Evolutionary conservation across 64 coral and sea anemone genomes (phyloP).

Genomic region (Montipora capricornis): DNA sequence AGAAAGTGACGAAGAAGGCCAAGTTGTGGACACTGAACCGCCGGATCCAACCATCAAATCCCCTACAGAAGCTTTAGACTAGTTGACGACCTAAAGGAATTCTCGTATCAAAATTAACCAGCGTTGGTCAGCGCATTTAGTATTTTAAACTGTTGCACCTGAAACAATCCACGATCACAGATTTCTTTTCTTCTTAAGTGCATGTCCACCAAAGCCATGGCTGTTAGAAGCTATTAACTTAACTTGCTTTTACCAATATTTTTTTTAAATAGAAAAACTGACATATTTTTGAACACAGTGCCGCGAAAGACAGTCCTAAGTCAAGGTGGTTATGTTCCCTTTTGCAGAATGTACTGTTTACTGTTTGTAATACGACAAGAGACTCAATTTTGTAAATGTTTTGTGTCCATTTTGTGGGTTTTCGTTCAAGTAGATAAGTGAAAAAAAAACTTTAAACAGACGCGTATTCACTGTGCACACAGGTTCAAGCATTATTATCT

Average conservation of each 20-base stretch:
- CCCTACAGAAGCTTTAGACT: constrained; percentile 23
- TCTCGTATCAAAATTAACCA: constrained; percentile 16
- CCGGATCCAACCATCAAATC: not conserved
- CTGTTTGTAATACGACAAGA: constrained; percentile 22
- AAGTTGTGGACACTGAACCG: constrained; percentile 29
- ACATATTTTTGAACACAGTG: not conserved
- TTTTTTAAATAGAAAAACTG: not conserved
- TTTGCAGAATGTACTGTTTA: constrained; percentile 10
- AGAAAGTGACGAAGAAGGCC: constrained; percentile 29
- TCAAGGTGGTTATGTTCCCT: not conserved
- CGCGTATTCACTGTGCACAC: constrained; percentile 40
- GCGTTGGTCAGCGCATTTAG: constrained; percentile 24
- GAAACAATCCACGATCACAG: constrained; percentile 38
- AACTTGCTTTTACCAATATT: not conserved
- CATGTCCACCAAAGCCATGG: not conserved
- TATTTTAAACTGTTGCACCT: constrained; percentile 31
- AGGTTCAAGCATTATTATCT: constrained; percentile 55
- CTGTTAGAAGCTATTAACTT: not conserved
- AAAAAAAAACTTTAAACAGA: constrained; percentile 21
- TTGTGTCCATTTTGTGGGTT: constrained; percentile 43
- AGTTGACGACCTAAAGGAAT: constrained; percentile 34
- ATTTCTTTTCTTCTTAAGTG: constrained; percentile 2
- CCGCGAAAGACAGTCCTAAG: not conserved
- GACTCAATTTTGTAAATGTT: constrained; percentile 5
- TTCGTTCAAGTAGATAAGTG: constrained; percentile 39